Conservation (phyloP, 2,888 invertebrate genomes). For the Gortyna flavago region DNA sequence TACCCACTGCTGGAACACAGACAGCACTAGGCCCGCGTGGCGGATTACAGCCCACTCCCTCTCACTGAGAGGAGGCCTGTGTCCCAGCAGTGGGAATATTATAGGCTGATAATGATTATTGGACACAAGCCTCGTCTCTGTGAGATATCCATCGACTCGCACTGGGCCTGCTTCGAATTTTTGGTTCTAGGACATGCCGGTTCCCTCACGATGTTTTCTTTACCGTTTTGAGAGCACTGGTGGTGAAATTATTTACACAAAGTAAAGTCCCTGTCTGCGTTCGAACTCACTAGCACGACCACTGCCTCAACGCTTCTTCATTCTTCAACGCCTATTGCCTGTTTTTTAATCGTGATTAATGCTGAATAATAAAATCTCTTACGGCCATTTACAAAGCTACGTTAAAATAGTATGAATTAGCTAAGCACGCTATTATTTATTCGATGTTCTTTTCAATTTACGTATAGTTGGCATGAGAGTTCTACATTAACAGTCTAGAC, state of each 20-base stretch:
- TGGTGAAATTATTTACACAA: neutral
- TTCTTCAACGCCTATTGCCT: neutral
- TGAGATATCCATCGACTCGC: neutral
- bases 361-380: neutral
- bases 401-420: neutral
- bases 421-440: slow-evolving; percentile 15
- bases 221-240: neutral
- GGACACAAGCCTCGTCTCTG: neutral
- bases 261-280: neutral
- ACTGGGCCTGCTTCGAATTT: neutral
- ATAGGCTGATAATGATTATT: too few relatives aligned
- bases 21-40: too few relatives aligned
- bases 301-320: neutral
- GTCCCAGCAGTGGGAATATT: too few relatives aligned
- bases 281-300: neutral
- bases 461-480: slow-evolving; percentile 79
- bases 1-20: too few relatives aligned
- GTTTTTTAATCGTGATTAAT: neutral
- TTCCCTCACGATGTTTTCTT: neutral
- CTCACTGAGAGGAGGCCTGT: too few relatives aligned
- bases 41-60: too few relatives aligned
- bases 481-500: slow-evolving; percentile 74
- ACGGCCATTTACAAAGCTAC: neutral
- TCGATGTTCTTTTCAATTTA: slow-evolving; percentile 69
- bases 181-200: neutral